Evolutionary conservation across 2,797 vertebrate species (phyloP).

Genomic region (Alfaro cultratus): DNA sequence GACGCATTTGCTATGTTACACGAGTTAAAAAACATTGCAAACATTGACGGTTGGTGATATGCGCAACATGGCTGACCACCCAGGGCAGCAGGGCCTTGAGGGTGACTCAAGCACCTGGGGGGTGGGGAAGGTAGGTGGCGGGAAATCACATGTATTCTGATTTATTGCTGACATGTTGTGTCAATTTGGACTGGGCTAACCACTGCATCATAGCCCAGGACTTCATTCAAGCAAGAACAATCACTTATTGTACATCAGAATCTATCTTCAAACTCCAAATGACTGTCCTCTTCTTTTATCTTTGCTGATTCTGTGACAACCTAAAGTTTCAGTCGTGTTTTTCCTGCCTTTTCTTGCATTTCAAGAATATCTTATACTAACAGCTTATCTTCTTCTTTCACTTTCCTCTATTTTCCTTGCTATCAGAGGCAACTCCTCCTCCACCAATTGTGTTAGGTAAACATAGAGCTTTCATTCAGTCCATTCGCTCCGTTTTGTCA

Average conservation of each 20-base stretch:
- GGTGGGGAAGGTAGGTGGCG: too few relatives aligned
- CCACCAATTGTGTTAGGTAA: slow-evolving; percentile 97
- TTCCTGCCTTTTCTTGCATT: slow-evolving; percentile 31
- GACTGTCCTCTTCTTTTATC: background rate
- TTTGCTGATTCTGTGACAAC: background rate
- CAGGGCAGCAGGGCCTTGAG: background rate
- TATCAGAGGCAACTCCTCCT: slow-evolving; percentile 93
- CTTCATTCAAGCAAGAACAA: background rate
- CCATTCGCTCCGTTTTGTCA: background rate
- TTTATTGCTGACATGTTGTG: background rate
- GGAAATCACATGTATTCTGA: background rate
- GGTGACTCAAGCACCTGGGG: background rate
- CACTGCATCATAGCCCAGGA: background rate
- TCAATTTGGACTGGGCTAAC: background rate
- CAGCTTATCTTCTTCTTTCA: slow-evolving; percentile 79
- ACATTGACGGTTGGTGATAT: background rate
- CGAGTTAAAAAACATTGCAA: background rate
- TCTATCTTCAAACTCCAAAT: background rate
- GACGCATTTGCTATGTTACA: background rate
- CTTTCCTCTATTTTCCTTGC: slow-evolving; percentile 84
- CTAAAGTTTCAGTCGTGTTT: background rate
- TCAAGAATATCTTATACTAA: slow-evolving; percentile 51
- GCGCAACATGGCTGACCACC: background rate
- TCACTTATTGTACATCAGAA: background rate
- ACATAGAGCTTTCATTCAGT: slow-evolving; percentile 55